Evolutionary conservation across 2,888 invertebrate species (phyloP).

Genomic region (Patella pellucida): DNA sequence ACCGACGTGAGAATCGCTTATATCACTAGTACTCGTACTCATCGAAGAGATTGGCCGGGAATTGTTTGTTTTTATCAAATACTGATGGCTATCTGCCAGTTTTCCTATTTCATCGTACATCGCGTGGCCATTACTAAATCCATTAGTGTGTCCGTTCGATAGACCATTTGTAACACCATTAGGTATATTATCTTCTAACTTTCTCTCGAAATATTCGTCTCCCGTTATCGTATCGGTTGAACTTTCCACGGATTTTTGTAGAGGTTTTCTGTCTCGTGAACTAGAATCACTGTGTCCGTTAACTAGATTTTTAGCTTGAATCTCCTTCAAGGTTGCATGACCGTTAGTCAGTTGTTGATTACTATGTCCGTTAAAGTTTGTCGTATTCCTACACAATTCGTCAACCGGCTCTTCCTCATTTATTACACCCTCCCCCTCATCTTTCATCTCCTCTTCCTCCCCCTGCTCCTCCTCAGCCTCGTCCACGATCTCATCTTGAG

Average conservation of each 20-base stretch:
- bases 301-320: constrained; percentile 10
- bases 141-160: constrained; percentile 9
- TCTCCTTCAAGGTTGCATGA: constrained; percentile 7
- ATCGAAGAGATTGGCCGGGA: constrained; percentile 45
- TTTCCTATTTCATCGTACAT: neutral
- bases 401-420: constrained; percentile 2
- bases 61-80: constrained; percentile 38
- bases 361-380: neutral
- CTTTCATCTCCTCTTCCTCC: neutral
- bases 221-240: constrained; percentile 75
- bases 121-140: neutral
- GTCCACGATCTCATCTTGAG: neutral
- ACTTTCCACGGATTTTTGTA: constrained; percentile 72
- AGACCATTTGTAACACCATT: constrained; percentile 21
- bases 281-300: constrained; percentile 20
- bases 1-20: constrained; percentile 61
- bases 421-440: constrained; percentile 6
- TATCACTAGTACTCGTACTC: constrained; percentile 69
- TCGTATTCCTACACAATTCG: neutral
- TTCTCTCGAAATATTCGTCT: constrained; percentile 28
- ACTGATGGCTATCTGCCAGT: neutral
- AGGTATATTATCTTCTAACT: constrained; percentile 18
- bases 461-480: constrained; percentile 10
- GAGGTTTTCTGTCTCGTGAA: constrained; percentile 8
- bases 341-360: constrained; percentile 16